phyloP scores from a whole-genome alignment of 2,113 vertebrate genomes.

The Setophaga petechia region DNA sequence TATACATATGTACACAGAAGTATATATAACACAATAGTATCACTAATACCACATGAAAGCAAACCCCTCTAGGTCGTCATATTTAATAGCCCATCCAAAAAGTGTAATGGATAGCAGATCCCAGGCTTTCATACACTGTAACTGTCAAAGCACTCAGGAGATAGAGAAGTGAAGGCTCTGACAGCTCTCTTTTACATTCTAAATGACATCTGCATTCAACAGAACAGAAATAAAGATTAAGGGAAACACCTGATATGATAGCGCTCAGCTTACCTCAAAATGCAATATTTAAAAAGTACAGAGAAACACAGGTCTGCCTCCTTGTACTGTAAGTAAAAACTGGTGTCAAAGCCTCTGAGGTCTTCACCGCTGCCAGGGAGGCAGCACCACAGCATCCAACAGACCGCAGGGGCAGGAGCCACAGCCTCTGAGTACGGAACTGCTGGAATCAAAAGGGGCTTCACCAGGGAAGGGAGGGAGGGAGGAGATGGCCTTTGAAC shows the following conservation, averaged over 20 bases:
- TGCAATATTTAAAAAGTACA: conserved; percentile 44
- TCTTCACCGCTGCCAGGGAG: not conserved
- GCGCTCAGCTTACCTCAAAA: conserved; percentile 54
- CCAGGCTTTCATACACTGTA: conserved; percentile 10
- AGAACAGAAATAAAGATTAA: conserved; percentile 67
- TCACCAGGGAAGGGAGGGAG: not conserved
- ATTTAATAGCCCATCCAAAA: conserved; percentile 21
- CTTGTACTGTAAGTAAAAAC: conserved; percentile 48
- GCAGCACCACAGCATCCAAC: not conserved
- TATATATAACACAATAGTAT: not conserved
- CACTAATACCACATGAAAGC: conserved; percentile 52
- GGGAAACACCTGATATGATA: conserved; percentile 24
- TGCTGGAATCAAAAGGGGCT: not conserved
- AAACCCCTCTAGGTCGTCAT: conserved; percentile 39
- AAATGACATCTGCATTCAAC: conserved; percentile 61
- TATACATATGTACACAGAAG: not conserved
- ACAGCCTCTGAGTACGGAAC: not conserved
- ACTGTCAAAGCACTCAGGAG: conserved; percentile 17
- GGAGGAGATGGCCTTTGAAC: not conserved
- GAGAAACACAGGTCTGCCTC: conserved; percentile 41
- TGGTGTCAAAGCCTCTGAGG: conserved; percentile 24
- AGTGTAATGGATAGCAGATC: conserved; percentile 27
- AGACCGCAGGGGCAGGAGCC: not conserved
- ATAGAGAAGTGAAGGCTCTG: conserved; percentile 17
- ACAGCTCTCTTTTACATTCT: conserved; percentile 36